Conservation (phyloP, 2,888 invertebrate species). For the Pardosa pseudoannulata region DNA sequence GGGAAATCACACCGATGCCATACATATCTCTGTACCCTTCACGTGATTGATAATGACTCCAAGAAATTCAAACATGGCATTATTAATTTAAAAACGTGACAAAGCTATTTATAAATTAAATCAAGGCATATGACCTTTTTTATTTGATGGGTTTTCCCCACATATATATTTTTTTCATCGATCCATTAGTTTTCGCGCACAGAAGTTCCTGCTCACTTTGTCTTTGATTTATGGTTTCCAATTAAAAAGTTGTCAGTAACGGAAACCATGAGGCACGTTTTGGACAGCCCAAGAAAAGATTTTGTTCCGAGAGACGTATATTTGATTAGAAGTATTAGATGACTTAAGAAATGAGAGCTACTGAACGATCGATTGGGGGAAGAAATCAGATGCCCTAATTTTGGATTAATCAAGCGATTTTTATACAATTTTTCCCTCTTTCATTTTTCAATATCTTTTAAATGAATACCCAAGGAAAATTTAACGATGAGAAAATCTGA, state of each 20-base stretch:
- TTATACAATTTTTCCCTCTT: not conserved
- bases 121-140: not conserved
- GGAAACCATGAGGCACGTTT: not conserved
- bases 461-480: too few relatives aligned
- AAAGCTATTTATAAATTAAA: conserved; percentile 7
- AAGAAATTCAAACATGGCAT: not conserved
- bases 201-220: not conserved
- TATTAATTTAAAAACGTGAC: not conserved
- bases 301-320: not conserved
- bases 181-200: not conserved
- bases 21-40: too few relatives aligned
- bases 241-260: not conserved
- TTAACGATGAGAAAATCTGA: too few relatives aligned
- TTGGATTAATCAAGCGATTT: not conserved
- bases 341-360: not conserved
- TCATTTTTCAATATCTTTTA: not conserved
- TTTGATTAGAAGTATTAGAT: not conserved
- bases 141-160: not conserved
- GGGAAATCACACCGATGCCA: too few relatives aligned
- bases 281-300: not conserved
- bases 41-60: too few relatives aligned
- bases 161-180: not conserved
- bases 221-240: conserved; percentile 10
- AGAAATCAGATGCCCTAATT: not conserved
- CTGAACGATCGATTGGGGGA: not conserved